phyloP scores from a whole-genome alignment of 2,113 vertebrate species.

The Diglossa brunneiventris region DNA sequence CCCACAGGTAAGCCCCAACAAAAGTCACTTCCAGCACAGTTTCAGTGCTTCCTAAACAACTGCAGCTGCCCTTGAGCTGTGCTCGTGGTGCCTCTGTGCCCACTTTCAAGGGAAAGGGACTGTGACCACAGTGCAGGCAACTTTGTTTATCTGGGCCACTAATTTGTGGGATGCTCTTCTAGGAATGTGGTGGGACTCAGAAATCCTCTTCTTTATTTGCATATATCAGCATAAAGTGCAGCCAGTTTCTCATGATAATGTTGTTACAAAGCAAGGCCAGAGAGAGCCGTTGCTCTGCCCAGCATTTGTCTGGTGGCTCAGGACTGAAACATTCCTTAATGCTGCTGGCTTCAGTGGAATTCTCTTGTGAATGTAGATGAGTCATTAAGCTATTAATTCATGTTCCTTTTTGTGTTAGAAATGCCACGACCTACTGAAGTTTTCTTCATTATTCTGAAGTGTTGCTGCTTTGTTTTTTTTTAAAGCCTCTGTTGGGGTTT shows the following conservation, averaged over 20 bases:
- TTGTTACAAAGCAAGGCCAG: background rate
- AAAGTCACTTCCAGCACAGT: background rate
- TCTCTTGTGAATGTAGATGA: background rate
- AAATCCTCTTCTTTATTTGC: background rate
- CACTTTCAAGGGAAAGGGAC: background rate
- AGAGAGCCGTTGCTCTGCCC: background rate
- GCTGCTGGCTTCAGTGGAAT: background rate
- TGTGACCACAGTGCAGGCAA: background rate
- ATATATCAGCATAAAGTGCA: background rate
- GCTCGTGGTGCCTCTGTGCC: background rate
- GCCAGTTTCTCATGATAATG: background rate
- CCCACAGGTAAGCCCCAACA: background rate
- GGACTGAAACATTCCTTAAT: background rate
- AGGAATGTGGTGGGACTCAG: background rate
- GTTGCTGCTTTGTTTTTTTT: background rate
- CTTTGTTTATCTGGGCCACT: background rate
- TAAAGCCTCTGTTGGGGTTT: background rate
- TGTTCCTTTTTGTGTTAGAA: background rate
- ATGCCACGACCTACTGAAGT: fast-evolving
- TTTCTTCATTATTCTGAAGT: background rate
- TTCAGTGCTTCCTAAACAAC: fast-evolving
- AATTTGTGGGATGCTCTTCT: background rate
- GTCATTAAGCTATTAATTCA: background rate
- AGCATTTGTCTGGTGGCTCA: background rate
- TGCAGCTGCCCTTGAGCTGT: background rate